Percentiles rank a stretch among this genome's conserved stretches.
Evolutionary conservation across 2,888 invertebrate genomes (phyloP).

Genomic region (Drosophila basisetae): DNA sequence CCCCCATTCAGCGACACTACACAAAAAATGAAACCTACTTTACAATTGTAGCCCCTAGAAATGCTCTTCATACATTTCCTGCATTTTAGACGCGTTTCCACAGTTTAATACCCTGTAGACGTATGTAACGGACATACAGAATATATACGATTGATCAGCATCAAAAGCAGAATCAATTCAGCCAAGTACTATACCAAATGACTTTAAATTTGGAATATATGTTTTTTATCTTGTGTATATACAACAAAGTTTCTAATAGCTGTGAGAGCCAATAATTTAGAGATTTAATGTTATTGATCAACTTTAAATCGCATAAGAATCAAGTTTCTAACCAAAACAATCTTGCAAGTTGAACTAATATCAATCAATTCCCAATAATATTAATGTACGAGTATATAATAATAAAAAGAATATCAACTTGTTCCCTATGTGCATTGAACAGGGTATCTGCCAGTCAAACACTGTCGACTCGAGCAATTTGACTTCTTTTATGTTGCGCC

Average conservation of each 20-base stretch:
- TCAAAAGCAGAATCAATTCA: not conserved
- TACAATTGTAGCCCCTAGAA: conserved; percentile 33
- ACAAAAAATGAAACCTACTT: not conserved
- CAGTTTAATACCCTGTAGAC: conserved; percentile 8
- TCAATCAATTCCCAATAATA: not conserved
- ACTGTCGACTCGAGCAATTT: not conserved
- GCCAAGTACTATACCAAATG: not conserved
- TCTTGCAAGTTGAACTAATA: not conserved
- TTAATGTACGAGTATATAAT: not conserved
- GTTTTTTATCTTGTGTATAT: fast-evolving
- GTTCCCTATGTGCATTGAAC: not conserved
- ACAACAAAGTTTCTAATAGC: not conserved
- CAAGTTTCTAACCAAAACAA: not conserved
- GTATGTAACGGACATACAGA: not conserved
- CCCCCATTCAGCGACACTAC: not conserved
- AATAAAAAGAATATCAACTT: not conserved
- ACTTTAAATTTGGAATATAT: not conserved
- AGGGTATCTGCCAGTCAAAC: not conserved
- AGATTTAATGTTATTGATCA: not conserved
- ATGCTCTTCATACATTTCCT: conserved; percentile 63
- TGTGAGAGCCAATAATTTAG: fast-evolving
- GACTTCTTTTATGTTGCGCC: conserved; percentile 54
- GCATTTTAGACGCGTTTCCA: conserved; percentile 63
- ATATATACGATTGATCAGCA: not conserved
- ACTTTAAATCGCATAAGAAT: not conserved